Conservation (phyloP, 35 echinoderm and acorn worm genomes). For the Eucidaris tribuloides region DNA sequence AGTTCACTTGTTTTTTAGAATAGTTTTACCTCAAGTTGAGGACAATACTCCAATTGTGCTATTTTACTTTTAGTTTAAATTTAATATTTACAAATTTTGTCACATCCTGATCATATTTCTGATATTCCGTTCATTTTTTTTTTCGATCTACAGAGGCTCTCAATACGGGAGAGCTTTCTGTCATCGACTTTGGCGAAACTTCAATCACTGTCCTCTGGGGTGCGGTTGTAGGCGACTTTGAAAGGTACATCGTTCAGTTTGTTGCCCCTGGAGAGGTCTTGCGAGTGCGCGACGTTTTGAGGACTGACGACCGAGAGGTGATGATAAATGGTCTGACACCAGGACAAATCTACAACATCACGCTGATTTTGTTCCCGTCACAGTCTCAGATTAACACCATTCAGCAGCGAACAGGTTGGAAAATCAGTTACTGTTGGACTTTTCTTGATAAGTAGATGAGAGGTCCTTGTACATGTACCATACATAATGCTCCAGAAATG, state of each 20-base stretch:
- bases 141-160: neutral
- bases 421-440: no score
- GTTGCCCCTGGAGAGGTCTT: neutral
- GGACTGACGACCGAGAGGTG: neutral
- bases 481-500: no score
- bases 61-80: no score
- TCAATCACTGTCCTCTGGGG: slow-evolving; percentile 40
- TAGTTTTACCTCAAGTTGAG: no score
- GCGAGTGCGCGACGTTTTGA: neutral
- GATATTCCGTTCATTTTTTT: no score
- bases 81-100: no score
- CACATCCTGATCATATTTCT: no score
- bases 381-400: neutral
- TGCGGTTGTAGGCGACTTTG: neutral
- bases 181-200: slow-evolving; percentile 1
- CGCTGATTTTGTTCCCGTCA: neutral
- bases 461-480: no score
- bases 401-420: slow-evolving; percentile 35
- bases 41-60: no score
- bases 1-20: no score
- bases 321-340: neutral
- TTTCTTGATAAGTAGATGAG: no score
- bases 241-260: neutral
- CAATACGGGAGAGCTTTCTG: neutral
- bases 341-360: neutral